These are phyloP conservation scores for Scatophagus argus DNA, from an alignment of 2,113 vertebrate species.

Conservation along the genomic window DNA sequence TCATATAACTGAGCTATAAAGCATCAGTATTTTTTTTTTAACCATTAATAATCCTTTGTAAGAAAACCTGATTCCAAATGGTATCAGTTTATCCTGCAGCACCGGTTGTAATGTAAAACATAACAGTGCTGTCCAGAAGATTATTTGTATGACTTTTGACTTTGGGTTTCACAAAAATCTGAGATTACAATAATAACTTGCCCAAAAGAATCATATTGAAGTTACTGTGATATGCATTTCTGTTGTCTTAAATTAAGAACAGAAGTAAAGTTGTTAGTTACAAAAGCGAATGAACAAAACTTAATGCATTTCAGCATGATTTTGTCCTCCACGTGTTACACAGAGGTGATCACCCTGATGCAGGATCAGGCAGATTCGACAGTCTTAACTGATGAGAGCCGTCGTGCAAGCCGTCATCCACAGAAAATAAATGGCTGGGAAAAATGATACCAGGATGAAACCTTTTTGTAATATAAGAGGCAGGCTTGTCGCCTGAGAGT, in stretches of 20 bases:
- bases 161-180: not conserved
- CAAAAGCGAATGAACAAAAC: not conserved
- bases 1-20: not conserved
- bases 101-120: no score
- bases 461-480: conserved; percentile 57
- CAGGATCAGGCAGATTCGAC: conserved; percentile 1
- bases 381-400: not conserved
- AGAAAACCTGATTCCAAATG: not conserved
- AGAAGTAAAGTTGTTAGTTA: not conserved
- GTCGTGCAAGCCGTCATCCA: not conserved
- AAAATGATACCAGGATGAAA: conserved; percentile 26
- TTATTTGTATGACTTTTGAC: not conserved
- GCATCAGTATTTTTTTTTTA: not conserved
- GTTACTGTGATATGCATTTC: not conserved
- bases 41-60: not conserved
- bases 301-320: not conserved
- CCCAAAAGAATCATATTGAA: not conserved
- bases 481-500: not conserved
- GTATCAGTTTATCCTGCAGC: not conserved
- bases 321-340: no score
- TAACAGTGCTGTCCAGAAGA: not conserved
- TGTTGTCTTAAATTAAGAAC: not conserved
- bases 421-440: conserved; percentile 2
- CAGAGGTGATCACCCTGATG: not conserved
- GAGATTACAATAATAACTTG: not conserved